Percentiles rank a stretch among this genome's conserved stretches.
Evolutionary conservation across 2,797 vertebrate species (phyloP).

Genomic region (Lycodopsis pacificus): DNA sequence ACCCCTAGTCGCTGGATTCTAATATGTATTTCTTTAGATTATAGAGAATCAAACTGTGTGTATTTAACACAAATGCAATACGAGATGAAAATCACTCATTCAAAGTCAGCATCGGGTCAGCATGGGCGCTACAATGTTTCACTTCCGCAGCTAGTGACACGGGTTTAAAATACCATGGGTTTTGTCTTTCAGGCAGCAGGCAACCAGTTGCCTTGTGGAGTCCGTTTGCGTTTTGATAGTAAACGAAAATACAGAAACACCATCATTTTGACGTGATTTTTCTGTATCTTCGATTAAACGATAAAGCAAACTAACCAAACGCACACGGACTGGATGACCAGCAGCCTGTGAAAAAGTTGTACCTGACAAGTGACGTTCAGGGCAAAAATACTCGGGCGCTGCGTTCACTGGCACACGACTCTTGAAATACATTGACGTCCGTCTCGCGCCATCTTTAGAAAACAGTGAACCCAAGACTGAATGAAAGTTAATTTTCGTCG

Average conservation of each 20-base stretch:
- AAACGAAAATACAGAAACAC: neutral
- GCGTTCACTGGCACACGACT: conserved; percentile 39
- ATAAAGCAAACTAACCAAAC: neutral
- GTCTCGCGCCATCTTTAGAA: conserved; percentile 85
- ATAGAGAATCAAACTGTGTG: neutral
- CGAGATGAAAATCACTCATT: neutral
- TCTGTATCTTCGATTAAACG: neutral
- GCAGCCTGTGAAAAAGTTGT: neutral
- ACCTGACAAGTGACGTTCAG: conserved; percentile 20
- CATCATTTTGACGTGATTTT: no score
- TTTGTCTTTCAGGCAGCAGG: conserved; percentile 26
- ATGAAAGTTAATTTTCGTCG: conserved; percentile 67
- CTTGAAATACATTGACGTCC: conserved; percentile 70
- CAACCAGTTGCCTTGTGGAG: neutral
- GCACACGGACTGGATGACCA: neutral
- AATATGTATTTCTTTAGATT: neutral
- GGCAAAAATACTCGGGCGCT: neutral
- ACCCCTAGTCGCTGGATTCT: no score
- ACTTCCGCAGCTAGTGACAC: conserved; percentile 61
- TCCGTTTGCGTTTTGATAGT: neutral
- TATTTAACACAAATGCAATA: neutral
- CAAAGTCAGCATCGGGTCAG: conserved; percentile 74
- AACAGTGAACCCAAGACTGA: conserved; percentile 68
- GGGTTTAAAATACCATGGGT: accelerated
- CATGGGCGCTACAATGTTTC: conserved; percentile 41